Base-by-base conservation (phyloP, 1,140 invertebrate genomes). In the Zaprionus camerounensis region DNA sequence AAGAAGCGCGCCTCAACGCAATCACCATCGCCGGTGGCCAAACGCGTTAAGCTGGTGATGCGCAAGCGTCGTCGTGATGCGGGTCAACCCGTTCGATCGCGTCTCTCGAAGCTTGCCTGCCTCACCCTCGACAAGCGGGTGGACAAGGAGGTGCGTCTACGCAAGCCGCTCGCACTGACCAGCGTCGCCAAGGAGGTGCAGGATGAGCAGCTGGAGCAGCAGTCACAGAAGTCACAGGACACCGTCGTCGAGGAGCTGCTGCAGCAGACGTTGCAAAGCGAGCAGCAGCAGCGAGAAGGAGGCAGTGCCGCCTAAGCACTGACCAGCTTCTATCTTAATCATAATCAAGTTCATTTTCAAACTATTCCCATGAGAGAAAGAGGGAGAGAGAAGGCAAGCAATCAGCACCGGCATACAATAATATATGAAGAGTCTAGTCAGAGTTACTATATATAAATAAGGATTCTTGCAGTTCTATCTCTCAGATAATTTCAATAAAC, bases 61-160 rank as follows among this genome's bases (percentile, higher is more conserved):
- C 82, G 88, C 11, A 88, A 86, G 59, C 72, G 83, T 26, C 81
- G 92, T 6, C 81, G 81, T 9, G 88, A 92, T 70, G 84, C 79
- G 7, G 92, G 92, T 1, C 63, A 66, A 22, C 59, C 80, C 13
- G 80, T 81, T 6, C 67, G 76, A 5, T 92, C 92, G 0, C 57
- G 62, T 11, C 59, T 92, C 0, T 44, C 82, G 4, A 81, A 82
- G 7, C 49, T 93, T 1, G 64, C 82, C 0, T 81, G 84, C n/a
- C 22, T 93, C 4, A 38, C 56, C 5, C 56, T 92, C 3, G 77
- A 82, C 24, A 82, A 67, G 38, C 59, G 72, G 5, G 55, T 91
- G 11, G 85, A 92, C 7, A 76, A 80, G 31, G 66, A 76, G n/a
- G 63, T 92, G 13, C 68, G 82, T 1, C 61, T 65, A n/a, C 79